A percentile compares a stretch with the other conserved stretches of the same genome.
phyloP scores from a whole-genome alignment of 2,888 invertebrate genomes.

The Phalangium opilio region DNA sequence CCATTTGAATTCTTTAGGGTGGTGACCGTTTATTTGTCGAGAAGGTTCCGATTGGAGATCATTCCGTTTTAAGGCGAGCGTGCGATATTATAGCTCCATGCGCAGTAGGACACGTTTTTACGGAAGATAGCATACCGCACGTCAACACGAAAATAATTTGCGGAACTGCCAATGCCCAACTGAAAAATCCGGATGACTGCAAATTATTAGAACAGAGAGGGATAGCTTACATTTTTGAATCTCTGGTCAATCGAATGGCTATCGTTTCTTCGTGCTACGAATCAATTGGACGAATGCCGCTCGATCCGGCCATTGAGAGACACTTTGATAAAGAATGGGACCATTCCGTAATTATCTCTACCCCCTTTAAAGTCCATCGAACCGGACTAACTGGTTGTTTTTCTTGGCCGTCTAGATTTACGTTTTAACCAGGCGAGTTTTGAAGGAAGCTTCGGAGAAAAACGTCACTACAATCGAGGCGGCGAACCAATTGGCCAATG shows the following conservation, averaged over 20 bases:
- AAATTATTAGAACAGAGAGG: slow-evolving; percentile 19
- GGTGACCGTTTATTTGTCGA: slow-evolving; percentile 19
- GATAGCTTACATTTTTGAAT: slow-evolving; percentile 23
- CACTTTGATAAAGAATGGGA: slow-evolving; percentile 25
- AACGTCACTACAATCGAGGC: slow-evolving; percentile 21
- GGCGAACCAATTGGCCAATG: slow-evolving; percentile 21
- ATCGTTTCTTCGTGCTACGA: slow-evolving; percentile 17
- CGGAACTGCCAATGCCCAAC: slow-evolving; percentile 24
- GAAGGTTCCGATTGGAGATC: slow-evolving; percentile 24
- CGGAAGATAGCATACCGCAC: slow-evolving; percentile 22
- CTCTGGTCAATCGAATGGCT: slow-evolving; percentile 25
- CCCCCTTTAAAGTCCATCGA: no score
- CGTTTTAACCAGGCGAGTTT: slow-evolving; percentile 19
- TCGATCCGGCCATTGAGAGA: slow-evolving; percentile 22
- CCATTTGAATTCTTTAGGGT: slow-evolving; percentile 7
- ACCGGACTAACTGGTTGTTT: background rate
- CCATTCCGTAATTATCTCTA: slow-evolving; percentile 21
- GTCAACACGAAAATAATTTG: slow-evolving; percentile 24
- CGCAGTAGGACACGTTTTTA: slow-evolving; percentile 24
- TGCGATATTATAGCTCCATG: slow-evolving; percentile 26
- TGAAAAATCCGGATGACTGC: slow-evolving; percentile 19
- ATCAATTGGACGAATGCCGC: slow-evolving; percentile 19
- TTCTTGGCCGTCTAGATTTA: slow-evolving; percentile 14
- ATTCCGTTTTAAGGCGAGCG: slow-evolving; percentile 18
- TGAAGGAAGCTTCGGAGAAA: slow-evolving; percentile 19